Evolutionary conservation across 2,888 invertebrate species (phyloP), one percentile per base, ranked within the genome.

Genomic region (Eulithis prunata): DNA sequence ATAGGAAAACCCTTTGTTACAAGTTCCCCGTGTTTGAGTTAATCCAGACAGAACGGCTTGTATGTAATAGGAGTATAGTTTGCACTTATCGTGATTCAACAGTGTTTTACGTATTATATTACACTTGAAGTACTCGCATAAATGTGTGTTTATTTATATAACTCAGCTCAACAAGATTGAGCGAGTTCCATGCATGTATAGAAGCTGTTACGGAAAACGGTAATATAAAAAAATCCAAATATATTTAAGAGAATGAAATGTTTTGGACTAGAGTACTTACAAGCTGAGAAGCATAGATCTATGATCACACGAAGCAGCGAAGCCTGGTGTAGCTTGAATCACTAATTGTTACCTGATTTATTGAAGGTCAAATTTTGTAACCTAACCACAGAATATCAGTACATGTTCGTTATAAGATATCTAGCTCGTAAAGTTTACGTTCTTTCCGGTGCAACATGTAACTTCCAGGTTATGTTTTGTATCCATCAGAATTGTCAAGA

Each of bases 51-150:
- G 41, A 43, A 41, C 54, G 51, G 32, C 56, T 49, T 49, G 7
- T 49, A 47, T 71, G 74, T 78, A 71, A 74, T 71, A 64, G 64
- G 71, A 77, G 70, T 66, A 70, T 10, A 3, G 10, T 4, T 69
- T 76, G 82, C 86, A 84, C 82, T 86, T 84, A 75, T 73, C 64
- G 79, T 82, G 84, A 81, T 86, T 87, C 82, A 32, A 32, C 32
- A 75, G 68, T 73, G 74, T 79, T 76, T 81, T 82, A 78, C 77
- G 78, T 81, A 75, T 80, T 75, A 70, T 72, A 73, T 73, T 70
- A 68, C 72, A 62, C 58, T 69, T 71, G 60, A 61, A 71, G 71
- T 64, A 64, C 62, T 65, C 45, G 46, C 67, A 66, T 72, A 65
- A 66, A 68, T 66, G 67, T 71, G 66, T 74, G 70, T 49, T 14